Conservation (phyloP, 1,140 invertebrate species). For the Yoshiicerus persimilis region DNA sequence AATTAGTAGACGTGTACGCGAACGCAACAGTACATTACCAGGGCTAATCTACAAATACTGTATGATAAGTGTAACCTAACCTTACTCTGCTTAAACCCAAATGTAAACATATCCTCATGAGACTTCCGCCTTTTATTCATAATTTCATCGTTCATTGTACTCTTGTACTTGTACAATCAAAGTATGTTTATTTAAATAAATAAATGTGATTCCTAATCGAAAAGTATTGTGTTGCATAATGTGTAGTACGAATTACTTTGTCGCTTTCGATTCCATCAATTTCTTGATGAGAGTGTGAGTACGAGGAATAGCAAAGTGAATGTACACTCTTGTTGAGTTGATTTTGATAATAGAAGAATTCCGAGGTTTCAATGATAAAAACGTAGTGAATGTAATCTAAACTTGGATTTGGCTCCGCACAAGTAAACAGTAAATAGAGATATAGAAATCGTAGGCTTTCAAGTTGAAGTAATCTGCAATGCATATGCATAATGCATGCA, state of each 20-base stretch:
- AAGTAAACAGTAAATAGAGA: neutral
- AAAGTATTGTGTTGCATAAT: neutral
- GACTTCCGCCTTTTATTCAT: neutral
- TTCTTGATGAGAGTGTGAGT: neutral
- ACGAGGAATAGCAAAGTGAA: neutral
- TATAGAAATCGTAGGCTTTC: too few relatives aligned
- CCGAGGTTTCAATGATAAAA: neutral
- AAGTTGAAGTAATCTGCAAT: too few relatives aligned
- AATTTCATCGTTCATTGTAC: neutral
- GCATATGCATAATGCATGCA: too few relatives aligned
- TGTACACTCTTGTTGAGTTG: too few relatives aligned
- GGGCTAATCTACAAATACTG: neutral
- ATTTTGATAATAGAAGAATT: neutral
- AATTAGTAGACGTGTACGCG: neutral
- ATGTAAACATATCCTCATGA: neutral
- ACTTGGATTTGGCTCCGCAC: neutral
- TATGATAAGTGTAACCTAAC: neutral
- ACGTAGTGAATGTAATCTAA: neutral
- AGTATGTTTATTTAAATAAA: neutral
- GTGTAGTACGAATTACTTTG: neutral
- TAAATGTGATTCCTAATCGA: neutral
- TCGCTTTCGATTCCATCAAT: neutral
- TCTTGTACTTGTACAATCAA: neutral
- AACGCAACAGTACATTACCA: neutral
- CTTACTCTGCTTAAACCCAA: neutral